A percentile compares a stretch with the other conserved stretches of the same genome.
Conservation (phyloP, 2,113 vertebrate genomes). For the Sminthopsis crassicaudata region DNA sequence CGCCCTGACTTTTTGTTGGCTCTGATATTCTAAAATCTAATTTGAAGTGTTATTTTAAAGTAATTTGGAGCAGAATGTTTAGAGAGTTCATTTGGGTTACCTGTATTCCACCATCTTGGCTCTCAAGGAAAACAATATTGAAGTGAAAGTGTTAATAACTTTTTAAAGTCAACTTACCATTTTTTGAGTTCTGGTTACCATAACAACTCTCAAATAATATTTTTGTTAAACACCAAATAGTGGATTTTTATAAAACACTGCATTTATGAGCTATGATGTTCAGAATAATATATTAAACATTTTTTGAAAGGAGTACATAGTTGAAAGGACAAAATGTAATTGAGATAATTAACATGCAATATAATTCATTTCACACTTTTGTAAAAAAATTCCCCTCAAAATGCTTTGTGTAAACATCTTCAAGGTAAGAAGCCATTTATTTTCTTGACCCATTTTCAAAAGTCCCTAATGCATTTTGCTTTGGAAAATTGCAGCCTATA, state of each 20-base stretch:
- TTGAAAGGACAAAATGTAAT: neutral
- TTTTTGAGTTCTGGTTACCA: conserved; percentile 58
- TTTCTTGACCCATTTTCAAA: neutral
- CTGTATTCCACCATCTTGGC: neutral
- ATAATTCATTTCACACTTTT: neutral
- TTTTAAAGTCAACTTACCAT: conserved; percentile 37
- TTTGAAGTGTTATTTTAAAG: neutral
- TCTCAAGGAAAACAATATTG: neutral
- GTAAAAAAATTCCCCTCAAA: neutral
- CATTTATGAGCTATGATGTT: conserved; percentile 8
- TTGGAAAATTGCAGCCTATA: neutral
- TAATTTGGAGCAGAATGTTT: neutral
- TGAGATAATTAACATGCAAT: neutral
- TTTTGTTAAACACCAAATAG: conserved; percentile 59
- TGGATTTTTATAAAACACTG: neutral
- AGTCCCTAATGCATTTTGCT: neutral
- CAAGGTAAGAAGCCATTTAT: neutral
- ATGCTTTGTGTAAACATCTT: neutral
- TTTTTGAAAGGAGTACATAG: neutral
- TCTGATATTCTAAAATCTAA: neutral
- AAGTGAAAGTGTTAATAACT: neutral
- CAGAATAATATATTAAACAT: conserved; percentile 1
- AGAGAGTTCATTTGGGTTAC: neutral
- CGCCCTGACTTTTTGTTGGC: neutral
- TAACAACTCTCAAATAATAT: conserved; percentile 66